Evolutionary conservation across 1,140 invertebrate genomes (phyloP), one percentile per base, ranked within the genome.

Genomic region (Doryteuthis pealeii): DNA sequence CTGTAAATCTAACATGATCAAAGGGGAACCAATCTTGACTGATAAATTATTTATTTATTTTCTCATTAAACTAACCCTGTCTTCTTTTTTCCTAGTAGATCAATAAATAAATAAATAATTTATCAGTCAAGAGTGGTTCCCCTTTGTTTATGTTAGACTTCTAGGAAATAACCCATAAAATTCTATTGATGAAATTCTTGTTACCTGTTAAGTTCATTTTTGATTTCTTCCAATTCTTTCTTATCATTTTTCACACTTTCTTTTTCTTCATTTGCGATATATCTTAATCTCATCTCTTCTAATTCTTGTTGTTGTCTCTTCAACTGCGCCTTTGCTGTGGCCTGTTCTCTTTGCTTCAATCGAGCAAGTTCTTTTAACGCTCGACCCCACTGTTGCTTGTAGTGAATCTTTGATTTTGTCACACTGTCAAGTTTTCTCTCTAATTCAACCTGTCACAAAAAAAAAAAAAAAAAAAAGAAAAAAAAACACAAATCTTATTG

Each of bases 301-400:
- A 89, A 77, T 76, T 89, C 87, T 77, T 88, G 82, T 75, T 88
- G 84, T 65, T 83, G 82, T 75, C 83, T 77, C 45, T 80, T 77
- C 2, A 87, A 79, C 45, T 84, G 77, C 0, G 83, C 82, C 72
- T 84, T 83, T 1, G 87, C 86, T 30, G 80, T 76, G 4, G 82
- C 82, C 74, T 89, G 85, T 77, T 88, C 83, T 54, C 81, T 80
- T 77, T 89, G 86, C 79, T 89, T 89, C 22, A 88, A 74, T 22
- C 83, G 35, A 0, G 88, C 86, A 33, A 88, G 71, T 75, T 89
- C 88, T 72, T 88, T 86, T 22, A 89, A 77, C 5, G 86, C 86
- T 26, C 84, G 77, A 3, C 85, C 86, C 87, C 87, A 89, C 77
- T 89, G 88, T 74, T 89, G 87, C 75, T 89, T 89, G 77, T 89